phyloP scores from a whole-genome alignment of 1,140 invertebrate species.

The Sogatella furcifera region DNA sequence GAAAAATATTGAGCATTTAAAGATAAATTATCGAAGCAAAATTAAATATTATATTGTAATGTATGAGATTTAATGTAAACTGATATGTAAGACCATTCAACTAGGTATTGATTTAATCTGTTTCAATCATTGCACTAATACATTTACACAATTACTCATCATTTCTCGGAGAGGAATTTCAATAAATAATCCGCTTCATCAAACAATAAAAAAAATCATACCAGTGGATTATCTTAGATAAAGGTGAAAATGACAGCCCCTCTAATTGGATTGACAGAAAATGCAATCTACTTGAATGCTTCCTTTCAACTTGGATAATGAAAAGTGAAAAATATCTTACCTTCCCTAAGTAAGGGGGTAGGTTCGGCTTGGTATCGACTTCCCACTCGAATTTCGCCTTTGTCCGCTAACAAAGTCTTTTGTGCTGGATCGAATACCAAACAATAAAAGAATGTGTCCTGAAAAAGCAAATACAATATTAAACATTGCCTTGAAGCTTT shows the following conservation, averaged over 20 bases:
- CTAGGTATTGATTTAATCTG: too few species aligned
- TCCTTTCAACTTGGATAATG: not conserved
- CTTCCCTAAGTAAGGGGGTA: conserved; percentile 58
- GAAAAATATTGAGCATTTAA: too few species aligned
- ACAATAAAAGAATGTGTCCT: conserved; percentile 99
- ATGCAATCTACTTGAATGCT: not conserved
- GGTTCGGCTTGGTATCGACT: conserved; percentile 92
- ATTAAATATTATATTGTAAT: too few species aligned
- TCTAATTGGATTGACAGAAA: conserved; percentile 5
- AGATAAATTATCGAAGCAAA: too few species aligned
- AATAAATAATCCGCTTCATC: too few species aligned
- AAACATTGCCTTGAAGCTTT: too few species aligned
- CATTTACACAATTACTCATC: too few species aligned
- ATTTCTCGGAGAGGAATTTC: too few species aligned
- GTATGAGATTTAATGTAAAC: too few species aligned
- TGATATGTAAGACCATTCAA: too few species aligned
- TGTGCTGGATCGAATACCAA: conserved; percentile 98
- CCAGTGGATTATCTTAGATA: not conserved
- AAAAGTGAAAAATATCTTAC: conserved; percentile 25
- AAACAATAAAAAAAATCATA: too few species aligned
- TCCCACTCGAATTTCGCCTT: conserved; percentile 91
- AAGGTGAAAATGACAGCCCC: not conserved
- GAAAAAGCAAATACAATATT: conserved; percentile 32
- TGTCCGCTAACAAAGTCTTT: conserved; percentile 96
- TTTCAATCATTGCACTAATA: too few species aligned